Base-by-base conservation (phyloP, 2,113 vertebrate species). In the Phrynosoma blainvillii region DNA sequence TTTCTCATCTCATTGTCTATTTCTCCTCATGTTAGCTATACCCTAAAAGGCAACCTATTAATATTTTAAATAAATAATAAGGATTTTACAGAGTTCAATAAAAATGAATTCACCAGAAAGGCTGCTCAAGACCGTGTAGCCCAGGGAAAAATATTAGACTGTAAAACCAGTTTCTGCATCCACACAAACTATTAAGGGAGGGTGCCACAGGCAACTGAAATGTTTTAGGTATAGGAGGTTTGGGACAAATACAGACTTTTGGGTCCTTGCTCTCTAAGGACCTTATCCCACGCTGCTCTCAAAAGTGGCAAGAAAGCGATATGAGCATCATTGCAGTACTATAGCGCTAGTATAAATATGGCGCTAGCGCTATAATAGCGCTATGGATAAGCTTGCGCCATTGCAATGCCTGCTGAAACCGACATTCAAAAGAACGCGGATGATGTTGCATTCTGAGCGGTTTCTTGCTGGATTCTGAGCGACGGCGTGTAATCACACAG, bases 51-150 rank as follows among this genome's bases (percentile, higher is more conserved):
- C 74, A 36, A 2, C 75, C 75, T 77, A 77, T 47, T 42, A 77
- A 77, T 77, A 42, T 18, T 42, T 47, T 77, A 77, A 77, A 77
- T 77, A 77, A 77, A 77, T 76, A 47, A 76, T 77, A 42, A 77
- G 8, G 30, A 20, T 75, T 75, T 75, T 36, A 36, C 32, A 16
- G n/a, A 62, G 32, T 40, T 40, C 32, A 25, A 42, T 66, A 10
- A 32, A 82, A 65, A 20, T 66, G 54, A 65, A 27, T 13, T 65
- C 59, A 25, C 9, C 65, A 82, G 32, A 14, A 82, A 66, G 21
- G 65, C 18, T 82, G 59, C 21, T 82, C 66, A 66, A 40, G 47
- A n/a, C 47, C 40, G 10, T n/a, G 62, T 47, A 47, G n/a, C 1
- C 32, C 65, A 82, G 59, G 32, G 56, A 40, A 16, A 82, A 65